A percentile compares a stretch with the other conserved stretches of the same genome.
Evolutionary conservation across 2,888 invertebrate genomes (phyloP).

Genomic region (Dynastes maya): DNA sequence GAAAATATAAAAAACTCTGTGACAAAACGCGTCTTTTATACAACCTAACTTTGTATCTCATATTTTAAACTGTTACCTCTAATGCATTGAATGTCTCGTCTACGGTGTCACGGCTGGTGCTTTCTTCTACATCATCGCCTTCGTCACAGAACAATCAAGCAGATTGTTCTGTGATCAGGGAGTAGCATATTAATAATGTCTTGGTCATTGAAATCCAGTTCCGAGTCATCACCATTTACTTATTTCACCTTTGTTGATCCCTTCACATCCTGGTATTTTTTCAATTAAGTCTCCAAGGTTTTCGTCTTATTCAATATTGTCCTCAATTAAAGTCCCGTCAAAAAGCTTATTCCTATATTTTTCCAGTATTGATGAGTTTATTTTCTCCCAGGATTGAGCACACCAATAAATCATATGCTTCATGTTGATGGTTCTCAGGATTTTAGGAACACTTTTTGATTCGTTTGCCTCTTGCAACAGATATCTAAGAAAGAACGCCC

Average conservation of each 20-base stretch:
- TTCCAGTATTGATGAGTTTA: conserved; percentile 12
- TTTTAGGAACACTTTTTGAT: conserved; percentile 8
- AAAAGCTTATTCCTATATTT: not conserved
- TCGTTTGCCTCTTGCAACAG: conserved; percentile 15
- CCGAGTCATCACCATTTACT: conserved; percentile 7
- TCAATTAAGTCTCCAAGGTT: not conserved
- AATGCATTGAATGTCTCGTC: too few species aligned
- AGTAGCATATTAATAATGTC: not conserved
- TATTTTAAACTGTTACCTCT: too few species aligned
- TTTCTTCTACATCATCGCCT: not conserved
- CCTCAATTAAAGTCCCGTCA: too few species aligned
- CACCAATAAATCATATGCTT: too few species aligned
- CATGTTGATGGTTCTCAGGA: not conserved
- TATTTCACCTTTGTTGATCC: conserved; percentile 7
- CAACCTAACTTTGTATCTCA: too few species aligned
- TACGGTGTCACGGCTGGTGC: too few species aligned
- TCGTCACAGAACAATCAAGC: not conserved
- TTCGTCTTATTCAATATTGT: too few species aligned
- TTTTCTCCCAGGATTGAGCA: not conserved
- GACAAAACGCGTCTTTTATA: too few species aligned
- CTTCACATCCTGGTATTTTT: conserved; percentile 8
- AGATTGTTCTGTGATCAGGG: not conserved
- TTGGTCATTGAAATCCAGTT: conserved; percentile 18
- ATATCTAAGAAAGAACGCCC: not conserved
- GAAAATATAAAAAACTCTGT: too few species aligned